Base-by-base conservation (phyloP, 2,888 invertebrate genomes). In the Cyclophora albipunctata region DNA sequence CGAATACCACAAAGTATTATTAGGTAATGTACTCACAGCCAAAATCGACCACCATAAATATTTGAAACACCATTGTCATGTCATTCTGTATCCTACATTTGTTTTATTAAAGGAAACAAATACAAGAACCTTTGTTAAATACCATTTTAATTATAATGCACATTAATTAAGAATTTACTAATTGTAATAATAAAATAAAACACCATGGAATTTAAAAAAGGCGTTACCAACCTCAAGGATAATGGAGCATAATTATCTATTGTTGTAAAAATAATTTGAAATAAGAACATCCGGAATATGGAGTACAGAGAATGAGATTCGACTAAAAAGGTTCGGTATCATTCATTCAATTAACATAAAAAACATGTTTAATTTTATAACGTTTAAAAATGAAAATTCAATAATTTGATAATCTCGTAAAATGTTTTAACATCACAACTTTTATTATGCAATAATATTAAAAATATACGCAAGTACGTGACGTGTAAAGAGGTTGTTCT, bases 131-230 rank as follows among this genome's bases (percentile, higher is more conserved):
- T 52, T 46, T 50, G 58, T 54, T 59, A 59, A 60, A 55, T 4
- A 37, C 37, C 37, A 37, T 37, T 4, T 37, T 2, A 20, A 20
- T 20, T 20, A 20, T 20, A 20, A 20, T 20, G 20, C 20, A 20
- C 20, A 20, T 20, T 20, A 20, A 20, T 20, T 20, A 20, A 20
- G 20, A 20, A 20, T 20, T 20, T 20, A 20, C 20, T 54, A 48
- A 51, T 51, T 45, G 48, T 46, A 45, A 46, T 47, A 40, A 48
- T 46, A 45, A 57, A 51, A 45, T 41, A 37, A 45, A 52, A 47
- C 45, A 61, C 58, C 51, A 59, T 67, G 66, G 52, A 65, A 75
- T 67, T 65, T 34, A 53, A 53, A 69, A 67, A 55, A 58, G 69
- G 68, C 67, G 67, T 60, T 45, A 41, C 50, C 45, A 40, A 46